These are phyloP conservation scores for Hypocryptadius cinnamomeus DNA, from an alignment of 2,113 vertebrate species.

Conservation along the genomic window DNA sequence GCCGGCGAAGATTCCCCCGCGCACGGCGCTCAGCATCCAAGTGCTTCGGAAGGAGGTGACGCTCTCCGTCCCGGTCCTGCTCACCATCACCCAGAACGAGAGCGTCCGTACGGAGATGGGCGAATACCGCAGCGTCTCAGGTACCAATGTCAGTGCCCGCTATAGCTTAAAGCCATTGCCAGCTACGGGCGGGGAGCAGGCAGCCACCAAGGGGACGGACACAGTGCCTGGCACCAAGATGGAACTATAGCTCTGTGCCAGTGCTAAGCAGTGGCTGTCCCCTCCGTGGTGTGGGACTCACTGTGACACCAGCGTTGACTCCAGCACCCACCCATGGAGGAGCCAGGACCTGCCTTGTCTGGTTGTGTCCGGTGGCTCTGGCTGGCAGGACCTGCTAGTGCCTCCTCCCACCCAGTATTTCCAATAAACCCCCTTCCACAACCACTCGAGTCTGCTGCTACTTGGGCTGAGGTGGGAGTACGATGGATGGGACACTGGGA, in stretches of 20 bases:
- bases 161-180: conserved; percentile 48
- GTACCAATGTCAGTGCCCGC: conserved; percentile 35
- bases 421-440: background rate
- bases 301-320: background rate
- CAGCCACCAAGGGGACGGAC: background rate
- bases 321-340: background rate
- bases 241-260: background rate
- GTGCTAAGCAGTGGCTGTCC: background rate
- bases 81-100: conserved; percentile 59
- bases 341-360: background rate
- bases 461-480: background rate
- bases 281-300: background rate
- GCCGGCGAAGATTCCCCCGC: conserved; percentile 33
- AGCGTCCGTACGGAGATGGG: background rate
- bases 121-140: conserved; percentile 53
- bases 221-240: rapidly evolving
- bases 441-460: background rate
- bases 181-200: background rate
- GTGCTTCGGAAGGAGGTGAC: conserved; percentile 54
- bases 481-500: background rate
- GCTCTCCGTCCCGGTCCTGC: conserved; percentile 1
- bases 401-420: background rate
- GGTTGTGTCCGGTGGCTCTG: background rate
- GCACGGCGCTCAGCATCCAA: conserved; percentile 19
- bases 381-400: background rate